Evolutionary conservation across 2,113 vertebrate genomes (phyloP).

Genomic region (Labrus mixtus): DNA sequence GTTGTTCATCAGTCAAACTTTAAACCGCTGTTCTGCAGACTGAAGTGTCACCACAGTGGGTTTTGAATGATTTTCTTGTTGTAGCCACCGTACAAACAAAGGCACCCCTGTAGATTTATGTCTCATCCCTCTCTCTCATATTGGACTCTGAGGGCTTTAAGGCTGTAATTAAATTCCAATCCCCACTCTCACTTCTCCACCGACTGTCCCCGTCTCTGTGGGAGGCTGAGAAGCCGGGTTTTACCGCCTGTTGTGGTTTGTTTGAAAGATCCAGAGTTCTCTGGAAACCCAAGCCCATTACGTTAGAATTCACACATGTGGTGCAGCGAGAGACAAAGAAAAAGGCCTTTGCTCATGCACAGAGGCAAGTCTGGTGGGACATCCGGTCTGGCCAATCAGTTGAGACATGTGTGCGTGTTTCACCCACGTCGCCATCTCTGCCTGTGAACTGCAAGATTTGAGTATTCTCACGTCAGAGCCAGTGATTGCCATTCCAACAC

Average conservation of each 20-base stretch:
- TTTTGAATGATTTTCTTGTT: slow-evolving; percentile 79
- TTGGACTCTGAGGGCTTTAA: slow-evolving; percentile 82
- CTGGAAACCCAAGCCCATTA: slow-evolving; percentile 71
- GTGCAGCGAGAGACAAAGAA: slow-evolving; percentile 48
- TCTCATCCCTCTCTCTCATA: slow-evolving; percentile 83
- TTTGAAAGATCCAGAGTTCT: slow-evolving; percentile 80
- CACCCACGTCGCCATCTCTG: slow-evolving; percentile 46
- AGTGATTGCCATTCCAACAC: slow-evolving; percentile 49
- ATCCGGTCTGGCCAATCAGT: slow-evolving; percentile 59
- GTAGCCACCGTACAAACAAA: slow-evolving; percentile 81
- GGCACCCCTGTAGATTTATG: slow-evolving; percentile 79
- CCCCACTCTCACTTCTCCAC: slow-evolving; percentile 79
- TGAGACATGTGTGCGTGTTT: slow-evolving; percentile 65
- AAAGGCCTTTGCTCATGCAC: slow-evolving; percentile 49
- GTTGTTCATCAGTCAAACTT: slow-evolving; percentile 75
- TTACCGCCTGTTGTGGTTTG: slow-evolving; percentile 83
- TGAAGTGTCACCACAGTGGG: slow-evolving; percentile 70
- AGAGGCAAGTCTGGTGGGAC: slow-evolving; percentile 63
- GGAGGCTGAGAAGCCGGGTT: slow-evolving; percentile 81
- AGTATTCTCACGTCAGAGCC: slow-evolving; percentile 65
- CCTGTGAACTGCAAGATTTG: slow-evolving; percentile 62
- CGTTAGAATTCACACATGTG: slow-evolving; percentile 82
- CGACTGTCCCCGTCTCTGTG: slow-evolving; percentile 80
- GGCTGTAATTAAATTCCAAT: slow-evolving; percentile 85
- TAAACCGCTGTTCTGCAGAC: slow-evolving; percentile 56